These are phyloP conservation scores for Monopterus albus DNA, from an alignment of 2,113 vertebrate genomes.

Conservation along the genomic window DNA sequence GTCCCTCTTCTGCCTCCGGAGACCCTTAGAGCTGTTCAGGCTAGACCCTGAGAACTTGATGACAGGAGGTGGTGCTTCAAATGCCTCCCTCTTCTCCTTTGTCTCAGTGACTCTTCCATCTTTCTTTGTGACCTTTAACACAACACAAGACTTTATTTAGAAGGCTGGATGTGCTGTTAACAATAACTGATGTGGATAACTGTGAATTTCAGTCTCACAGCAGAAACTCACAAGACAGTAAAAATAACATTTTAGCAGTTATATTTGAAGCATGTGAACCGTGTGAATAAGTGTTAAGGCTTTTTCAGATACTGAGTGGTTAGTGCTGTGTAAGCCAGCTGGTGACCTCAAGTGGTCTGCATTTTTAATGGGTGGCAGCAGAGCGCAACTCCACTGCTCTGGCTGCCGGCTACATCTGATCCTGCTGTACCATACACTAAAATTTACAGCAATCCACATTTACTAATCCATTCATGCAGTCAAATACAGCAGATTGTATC, in stretches of 20 bases:
- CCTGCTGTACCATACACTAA: neutral
- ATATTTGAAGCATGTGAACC: neutral
- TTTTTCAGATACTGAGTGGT: neutral
- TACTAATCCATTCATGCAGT: neutral
- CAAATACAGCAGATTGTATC: neutral
- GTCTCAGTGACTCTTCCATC: constrained; percentile 42
- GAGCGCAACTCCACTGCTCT: neutral
- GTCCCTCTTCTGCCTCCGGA: constrained; percentile 92
- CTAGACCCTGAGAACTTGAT: constrained; percentile 82
- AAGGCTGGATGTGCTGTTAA: neutral
- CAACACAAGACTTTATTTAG: constrained; percentile 44
- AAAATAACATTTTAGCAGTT: neutral
- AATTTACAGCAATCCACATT: too few species aligned
- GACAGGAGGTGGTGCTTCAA: constrained; percentile 74
- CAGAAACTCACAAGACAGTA: constrained; percentile 6
- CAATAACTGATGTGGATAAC: neutral
- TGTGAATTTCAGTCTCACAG: neutral
- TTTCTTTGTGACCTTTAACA: constrained; percentile 64
- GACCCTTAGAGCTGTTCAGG: constrained; percentile 77
- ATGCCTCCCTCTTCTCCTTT: constrained; percentile 55
- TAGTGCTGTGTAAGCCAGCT: neutral
- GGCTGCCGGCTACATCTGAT: neutral
- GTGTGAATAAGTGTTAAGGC: neutral
- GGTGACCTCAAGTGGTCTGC: neutral
- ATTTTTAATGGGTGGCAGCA: neutral